A percentile compares a stretch with the other conserved stretches of the same genome.
Conservation (phyloP, 1,140 invertebrate species). For the Colletes gigas region DNA sequence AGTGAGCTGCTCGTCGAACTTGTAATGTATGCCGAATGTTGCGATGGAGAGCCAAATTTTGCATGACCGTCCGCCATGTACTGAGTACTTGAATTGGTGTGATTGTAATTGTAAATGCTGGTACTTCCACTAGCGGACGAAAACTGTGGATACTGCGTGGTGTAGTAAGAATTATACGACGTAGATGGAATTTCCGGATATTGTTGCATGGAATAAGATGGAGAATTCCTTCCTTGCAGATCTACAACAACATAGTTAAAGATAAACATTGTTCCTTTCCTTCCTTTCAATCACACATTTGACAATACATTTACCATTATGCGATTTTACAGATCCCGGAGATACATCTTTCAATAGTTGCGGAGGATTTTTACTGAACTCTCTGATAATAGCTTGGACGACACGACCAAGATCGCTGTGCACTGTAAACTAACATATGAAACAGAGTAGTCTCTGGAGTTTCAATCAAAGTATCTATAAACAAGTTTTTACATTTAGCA, state of each 20-base stretch:
- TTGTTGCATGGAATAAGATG: conserved; percentile 74
- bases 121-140: conserved; percentile 74
- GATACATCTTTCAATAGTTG: conserved; percentile 78
- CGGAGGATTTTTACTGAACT: conserved; percentile 87
- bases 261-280: neutral
- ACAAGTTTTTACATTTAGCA: conserved; percentile 84
- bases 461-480: conserved; percentile 9
- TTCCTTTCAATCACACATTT: neutral
- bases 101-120: conserved; percentile 76
- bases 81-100: conserved; percentile 70
- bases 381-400: conserved; percentile 89
- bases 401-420: conserved; percentile 90
- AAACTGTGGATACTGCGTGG: conserved; percentile 73
- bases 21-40: conserved; percentile 63
- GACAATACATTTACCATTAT: conserved; percentile 72
- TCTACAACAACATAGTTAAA: conserved; percentile 64
- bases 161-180: conserved; percentile 76
- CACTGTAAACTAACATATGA: conserved; percentile 83
- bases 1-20: conserved; percentile 63
- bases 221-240: conserved; percentile 74
- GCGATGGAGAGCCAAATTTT: conserved; percentile 64
- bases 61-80: conserved; percentile 63
- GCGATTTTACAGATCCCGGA: conserved; percentile 72
- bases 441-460: neutral
- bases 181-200: conserved; percentile 73